A percentile compares a stretch with the other conserved stretches of the same genome.
These are phyloP conservation scores for Mylabris phalerata DNA, from an alignment of 1,140 invertebrate genomes.

Conservation along the genomic window DNA sequence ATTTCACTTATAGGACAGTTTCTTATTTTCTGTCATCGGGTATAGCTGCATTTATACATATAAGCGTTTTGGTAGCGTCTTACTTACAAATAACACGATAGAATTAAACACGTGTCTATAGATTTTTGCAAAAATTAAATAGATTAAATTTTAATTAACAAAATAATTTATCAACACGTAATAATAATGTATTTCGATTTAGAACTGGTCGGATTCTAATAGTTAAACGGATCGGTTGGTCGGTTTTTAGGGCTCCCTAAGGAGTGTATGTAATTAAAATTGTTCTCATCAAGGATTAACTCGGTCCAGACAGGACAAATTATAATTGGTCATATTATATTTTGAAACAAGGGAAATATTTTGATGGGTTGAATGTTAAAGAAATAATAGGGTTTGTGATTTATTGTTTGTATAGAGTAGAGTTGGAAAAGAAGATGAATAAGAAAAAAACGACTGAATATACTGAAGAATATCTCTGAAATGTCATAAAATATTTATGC, in stretches of 20 bases:
- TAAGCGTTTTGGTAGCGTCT: conserved; percentile 8
- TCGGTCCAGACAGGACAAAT: conserved; percentile 32
- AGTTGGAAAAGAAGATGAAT: neutral
- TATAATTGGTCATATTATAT: conserved; percentile 24
- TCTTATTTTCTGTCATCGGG: too few relatives aligned
- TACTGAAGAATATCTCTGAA: neutral
- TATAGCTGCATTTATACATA: conserved; percentile 15
- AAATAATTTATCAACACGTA: too few relatives aligned
- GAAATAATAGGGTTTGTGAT: too few relatives aligned
- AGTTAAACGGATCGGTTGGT: conserved; percentile 5
- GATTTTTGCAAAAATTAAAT: too few relatives aligned
- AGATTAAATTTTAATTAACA: too few relatives aligned
- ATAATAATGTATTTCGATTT: too few relatives aligned
- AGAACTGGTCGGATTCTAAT: neutral
- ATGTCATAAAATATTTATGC: conserved; percentile 20
- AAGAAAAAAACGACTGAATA: neutral
- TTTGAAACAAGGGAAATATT: neutral
- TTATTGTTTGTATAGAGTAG: neutral
- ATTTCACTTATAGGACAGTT: too few relatives aligned
- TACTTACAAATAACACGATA: conserved; percentile 6
- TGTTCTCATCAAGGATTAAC: conserved; percentile 38
- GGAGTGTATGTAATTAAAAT: conserved; percentile 38
- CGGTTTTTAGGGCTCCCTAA: conserved; percentile 30
- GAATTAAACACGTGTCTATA: neutral
- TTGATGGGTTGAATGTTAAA: too few relatives aligned